Percentiles rank a stretch among this genome's conserved stretches.
Conservation (phyloP, 2,113 vertebrate genomes). For the Danionella cerebrum region DNA sequence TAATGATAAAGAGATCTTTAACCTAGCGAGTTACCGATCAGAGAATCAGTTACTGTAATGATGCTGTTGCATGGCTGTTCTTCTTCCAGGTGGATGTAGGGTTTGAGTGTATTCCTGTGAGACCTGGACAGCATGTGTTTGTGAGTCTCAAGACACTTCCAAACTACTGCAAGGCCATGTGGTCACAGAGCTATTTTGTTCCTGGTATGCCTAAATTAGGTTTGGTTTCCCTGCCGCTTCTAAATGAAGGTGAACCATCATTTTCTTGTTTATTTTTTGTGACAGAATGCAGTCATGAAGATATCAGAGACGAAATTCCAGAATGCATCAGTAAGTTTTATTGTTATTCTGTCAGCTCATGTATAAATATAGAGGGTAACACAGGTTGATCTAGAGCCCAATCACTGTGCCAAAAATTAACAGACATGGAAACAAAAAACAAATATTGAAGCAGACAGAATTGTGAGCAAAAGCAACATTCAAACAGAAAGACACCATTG, state of each 20-base stretch:
- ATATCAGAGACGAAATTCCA: constrained; percentile 64
- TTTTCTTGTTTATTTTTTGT: constrained; percentile 27
- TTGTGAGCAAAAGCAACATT: too few relatives aligned
- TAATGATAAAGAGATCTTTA: neutral
- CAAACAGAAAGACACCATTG: too few relatives aligned
- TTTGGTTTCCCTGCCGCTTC: neutral
- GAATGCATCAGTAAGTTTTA: constrained; percentile 73
- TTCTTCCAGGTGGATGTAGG: constrained; percentile 66
- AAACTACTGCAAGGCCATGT: constrained; percentile 66
- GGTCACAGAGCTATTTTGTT: constrained; percentile 60
- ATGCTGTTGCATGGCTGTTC: constrained; percentile 17
- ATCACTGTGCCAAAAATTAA: too few relatives aligned
- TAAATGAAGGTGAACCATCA: too few relatives aligned
- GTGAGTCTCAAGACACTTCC: constrained; percentile 73
- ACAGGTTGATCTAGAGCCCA: neutral
- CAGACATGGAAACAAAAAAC: too few relatives aligned
- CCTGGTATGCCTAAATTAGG: constrained; percentile 60
- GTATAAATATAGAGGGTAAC: neutral
- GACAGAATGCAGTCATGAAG: constrained; percentile 68
- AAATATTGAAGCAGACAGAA: too few relatives aligned
- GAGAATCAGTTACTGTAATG: too few relatives aligned
- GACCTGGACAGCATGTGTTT: constrained; percentile 60
- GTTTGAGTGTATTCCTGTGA: constrained; percentile 69
- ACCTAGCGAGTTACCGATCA: neutral
- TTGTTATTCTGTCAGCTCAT: neutral